Evolutionary conservation across 1,140 invertebrate genomes (phyloP).

Genomic region (Choristoneura fumiferana): DNA sequence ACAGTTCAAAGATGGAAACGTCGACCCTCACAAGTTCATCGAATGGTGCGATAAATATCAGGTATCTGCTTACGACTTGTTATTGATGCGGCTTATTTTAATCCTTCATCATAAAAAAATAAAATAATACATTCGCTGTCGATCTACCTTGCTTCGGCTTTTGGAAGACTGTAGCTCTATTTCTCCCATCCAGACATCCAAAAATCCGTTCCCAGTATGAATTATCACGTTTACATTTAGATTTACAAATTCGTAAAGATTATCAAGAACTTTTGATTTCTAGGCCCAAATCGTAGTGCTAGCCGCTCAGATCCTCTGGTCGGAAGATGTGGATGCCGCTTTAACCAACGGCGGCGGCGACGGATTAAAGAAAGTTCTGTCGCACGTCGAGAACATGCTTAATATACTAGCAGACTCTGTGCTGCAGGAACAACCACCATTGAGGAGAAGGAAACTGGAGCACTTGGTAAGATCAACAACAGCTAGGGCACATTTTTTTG

Average conservation of each 20-base stretch:
- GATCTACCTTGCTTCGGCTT: too few species aligned
- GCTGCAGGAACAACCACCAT: conserved; percentile 96
- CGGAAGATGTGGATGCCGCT: conserved; percentile 95
- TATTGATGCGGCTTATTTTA: too few species aligned
- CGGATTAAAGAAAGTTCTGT: conserved; percentile 88
- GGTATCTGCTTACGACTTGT: too few species aligned
- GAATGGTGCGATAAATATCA: conserved; percentile 98
- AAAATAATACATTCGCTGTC: too few species aligned
- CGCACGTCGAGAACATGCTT: conserved; percentile 94
- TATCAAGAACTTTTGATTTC: not conserved
- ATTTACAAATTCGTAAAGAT: too few species aligned
- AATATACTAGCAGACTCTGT: conserved; percentile 98
- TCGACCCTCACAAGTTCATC: conserved; percentile 92
- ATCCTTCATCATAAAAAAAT: too few species aligned
- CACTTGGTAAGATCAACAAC: conserved; percentile 86
- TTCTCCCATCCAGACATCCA: too few species aligned
- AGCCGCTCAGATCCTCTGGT: conserved; percentile 98
- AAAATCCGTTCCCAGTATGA: too few species aligned
- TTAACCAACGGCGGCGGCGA: conserved; percentile 84
- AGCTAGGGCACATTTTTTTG: too few species aligned
- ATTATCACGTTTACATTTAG: too few species aligned
- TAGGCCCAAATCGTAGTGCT: conserved; percentile 97
- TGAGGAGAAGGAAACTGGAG: conserved; percentile 97
- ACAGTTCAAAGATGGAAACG: conserved; percentile 92
- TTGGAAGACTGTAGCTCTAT: too few species aligned